These are phyloP conservation scores for Hemicrepidius hirtus DNA, from an alignment of 2,888 invertebrate genomes.

Conservation along the genomic window DNA sequence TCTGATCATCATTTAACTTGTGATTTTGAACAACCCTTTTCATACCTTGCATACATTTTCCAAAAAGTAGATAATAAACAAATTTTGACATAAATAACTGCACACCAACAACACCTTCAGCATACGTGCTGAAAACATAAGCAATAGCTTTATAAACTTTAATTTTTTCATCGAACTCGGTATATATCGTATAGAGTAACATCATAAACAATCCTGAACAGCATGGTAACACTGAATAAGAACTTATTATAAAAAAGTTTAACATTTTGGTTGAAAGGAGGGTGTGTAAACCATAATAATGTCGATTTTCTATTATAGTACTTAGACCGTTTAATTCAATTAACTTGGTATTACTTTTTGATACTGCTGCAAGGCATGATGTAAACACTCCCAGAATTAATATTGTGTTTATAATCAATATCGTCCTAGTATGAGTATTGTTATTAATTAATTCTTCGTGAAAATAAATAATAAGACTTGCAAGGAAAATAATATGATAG, in stretches of 20 bases:
- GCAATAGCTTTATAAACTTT: too few species aligned
- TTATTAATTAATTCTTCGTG: too few species aligned
- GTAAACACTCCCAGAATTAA: background rate
- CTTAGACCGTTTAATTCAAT: background rate
- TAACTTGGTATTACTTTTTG: background rate
- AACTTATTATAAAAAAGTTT: background rate
- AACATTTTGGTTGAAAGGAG: background rate
- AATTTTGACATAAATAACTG: too few species aligned
- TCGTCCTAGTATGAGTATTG: background rate
- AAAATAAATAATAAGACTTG: background rate
- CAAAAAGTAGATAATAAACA: too few species aligned
- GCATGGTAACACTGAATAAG: background rate
- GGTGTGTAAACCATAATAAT: background rate
- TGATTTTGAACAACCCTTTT: too few species aligned
- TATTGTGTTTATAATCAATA: background rate
- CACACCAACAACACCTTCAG: too few species aligned
- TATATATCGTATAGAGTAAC: too few species aligned
- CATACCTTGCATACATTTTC: too few species aligned
- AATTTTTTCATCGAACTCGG: too few species aligned
- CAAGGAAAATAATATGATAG: background rate
- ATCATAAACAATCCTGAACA: too few species aligned
- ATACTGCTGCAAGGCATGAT: background rate
- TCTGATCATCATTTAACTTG: background rate
- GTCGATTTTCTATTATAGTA: background rate
- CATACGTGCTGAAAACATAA: too few species aligned